Conservation (phyloP, 2,888 invertebrate genomes). For the Balanococcus diminutus region DNA sequence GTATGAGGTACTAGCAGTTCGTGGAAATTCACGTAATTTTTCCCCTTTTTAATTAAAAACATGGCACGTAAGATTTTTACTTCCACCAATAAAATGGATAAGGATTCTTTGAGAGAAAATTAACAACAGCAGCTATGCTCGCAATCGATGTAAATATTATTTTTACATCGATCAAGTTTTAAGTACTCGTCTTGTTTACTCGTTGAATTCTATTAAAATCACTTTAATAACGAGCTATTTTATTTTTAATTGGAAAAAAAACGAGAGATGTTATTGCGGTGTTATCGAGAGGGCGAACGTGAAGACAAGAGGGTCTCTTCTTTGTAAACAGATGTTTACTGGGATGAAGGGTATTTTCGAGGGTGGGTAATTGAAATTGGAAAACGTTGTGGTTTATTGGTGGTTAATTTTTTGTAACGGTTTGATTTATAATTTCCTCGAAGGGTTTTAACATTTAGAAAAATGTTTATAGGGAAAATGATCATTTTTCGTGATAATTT, state of each 20-base stretch:
- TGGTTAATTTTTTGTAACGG: no score
- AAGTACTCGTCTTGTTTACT: not conserved
- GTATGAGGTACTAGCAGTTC: no score
- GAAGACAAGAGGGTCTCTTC: not conserved
- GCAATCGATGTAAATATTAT: not conserved
- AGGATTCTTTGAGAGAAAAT: not conserved
- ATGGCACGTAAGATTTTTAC: not conserved
- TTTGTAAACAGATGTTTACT: not conserved
- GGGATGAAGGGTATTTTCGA: not conserved
- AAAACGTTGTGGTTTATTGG: no score
- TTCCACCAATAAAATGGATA: not conserved
- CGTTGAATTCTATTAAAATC: not conserved
- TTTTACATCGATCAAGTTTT: not conserved
- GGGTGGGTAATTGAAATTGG: no score
- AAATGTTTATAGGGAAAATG: no score
- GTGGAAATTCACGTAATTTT: no score
- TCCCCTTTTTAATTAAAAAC: no score
- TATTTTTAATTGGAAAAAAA: not conserved
- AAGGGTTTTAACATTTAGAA: no score
- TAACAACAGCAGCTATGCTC: not conserved
- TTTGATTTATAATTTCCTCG: no score
- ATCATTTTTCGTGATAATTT: no score
- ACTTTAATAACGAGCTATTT: not conserved
- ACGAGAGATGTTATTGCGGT: not conserved
- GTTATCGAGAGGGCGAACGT: not conserved